These are phyloP conservation scores for Paramuricea clavata DNA, from an alignment of 92 coral and sea anemone species.

Conservation along the genomic window DNA sequence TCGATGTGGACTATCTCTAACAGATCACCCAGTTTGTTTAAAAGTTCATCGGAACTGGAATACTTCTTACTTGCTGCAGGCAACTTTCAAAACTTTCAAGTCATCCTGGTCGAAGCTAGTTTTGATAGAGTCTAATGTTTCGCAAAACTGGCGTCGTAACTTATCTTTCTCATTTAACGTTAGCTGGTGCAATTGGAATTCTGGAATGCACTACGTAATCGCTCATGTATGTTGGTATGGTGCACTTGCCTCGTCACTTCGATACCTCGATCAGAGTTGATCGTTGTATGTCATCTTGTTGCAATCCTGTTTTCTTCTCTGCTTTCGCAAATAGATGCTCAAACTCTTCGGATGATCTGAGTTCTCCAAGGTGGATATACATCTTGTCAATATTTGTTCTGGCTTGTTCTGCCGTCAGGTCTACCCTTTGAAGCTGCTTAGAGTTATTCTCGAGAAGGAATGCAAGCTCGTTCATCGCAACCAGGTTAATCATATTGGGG, in stretches of 20 bases:
- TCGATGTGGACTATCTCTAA: conserved; percentile 14
- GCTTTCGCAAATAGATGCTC: conserved; percentile 19
- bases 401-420: conserved; percentile 41
- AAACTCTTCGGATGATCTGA: conserved; percentile 23
- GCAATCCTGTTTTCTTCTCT: not conserved
- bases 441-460: conserved; percentile 45
- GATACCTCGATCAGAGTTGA: not conserved
- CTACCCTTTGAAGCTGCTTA: conserved; percentile 31
- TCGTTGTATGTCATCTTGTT: not conserved
- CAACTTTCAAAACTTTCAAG: conserved; percentile 26
- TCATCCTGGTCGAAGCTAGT: conserved; percentile 33
- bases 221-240: conserved; percentile 25
- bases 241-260: conserved; percentile 10
- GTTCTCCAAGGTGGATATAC: conserved; percentile 16
- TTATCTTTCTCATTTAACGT: conserved; percentile 35
- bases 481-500: conserved; percentile 18
- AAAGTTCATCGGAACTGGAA: conserved; percentile 9
- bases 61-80: conserved; percentile 20
- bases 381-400: conserved; percentile 25
- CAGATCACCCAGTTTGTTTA: conserved; percentile 3
- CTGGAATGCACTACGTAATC: conserved; percentile 37
- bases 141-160: conserved; percentile 25
- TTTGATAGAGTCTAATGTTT: conserved; percentile 27
- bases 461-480: conserved; percentile 41
- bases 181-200: conserved; percentile 19